Percentiles rank a stretch among this genome's conserved stretches.
These are phyloP conservation scores for Clarias macrocephalus DNA, from an alignment of 2,113 vertebrate species.

Conservation along the genomic window DNA sequence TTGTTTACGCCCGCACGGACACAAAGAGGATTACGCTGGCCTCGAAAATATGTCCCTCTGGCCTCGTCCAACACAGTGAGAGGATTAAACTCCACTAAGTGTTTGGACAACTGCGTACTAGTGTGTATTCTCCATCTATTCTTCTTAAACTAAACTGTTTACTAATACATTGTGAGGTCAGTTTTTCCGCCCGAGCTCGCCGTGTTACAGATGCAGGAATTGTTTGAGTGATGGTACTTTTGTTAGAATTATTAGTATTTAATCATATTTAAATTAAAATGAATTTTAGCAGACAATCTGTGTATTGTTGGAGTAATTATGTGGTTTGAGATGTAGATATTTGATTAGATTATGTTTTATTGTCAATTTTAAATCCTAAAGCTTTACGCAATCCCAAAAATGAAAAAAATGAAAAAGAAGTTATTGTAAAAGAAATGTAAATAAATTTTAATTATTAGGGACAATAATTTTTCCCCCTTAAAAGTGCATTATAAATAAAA, in stretches of 20 bases:
- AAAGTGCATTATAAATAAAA: no score
- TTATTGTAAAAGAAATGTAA: no score
- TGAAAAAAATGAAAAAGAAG: no score
- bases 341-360: no score
- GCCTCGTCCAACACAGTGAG: slow-evolving; percentile 35
- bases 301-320: no score
- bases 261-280: not conserved
- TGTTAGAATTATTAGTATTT: not conserved
- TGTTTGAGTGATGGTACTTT: not conserved
- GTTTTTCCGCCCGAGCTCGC: not conserved
- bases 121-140: not conserved
- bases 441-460: no score
- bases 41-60: slow-evolving; percentile 42
- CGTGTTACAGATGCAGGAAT: not conserved
- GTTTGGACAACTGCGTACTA: not conserved
- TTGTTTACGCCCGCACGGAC: slow-evolving; percentile 35
- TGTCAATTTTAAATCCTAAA: no score
- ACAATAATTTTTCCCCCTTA: no score
- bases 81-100: slow-evolving; percentile 52
- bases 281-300: not conserved
- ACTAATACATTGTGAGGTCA: not conserved
- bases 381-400: no score
- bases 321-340: no score
- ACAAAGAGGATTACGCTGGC: slow-evolving; percentile 54
- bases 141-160: not conserved